These are phyloP conservation scores for Dusona sp. DNA, from an alignment of 2,888 invertebrate species.

Conservation along the genomic window DNA sequence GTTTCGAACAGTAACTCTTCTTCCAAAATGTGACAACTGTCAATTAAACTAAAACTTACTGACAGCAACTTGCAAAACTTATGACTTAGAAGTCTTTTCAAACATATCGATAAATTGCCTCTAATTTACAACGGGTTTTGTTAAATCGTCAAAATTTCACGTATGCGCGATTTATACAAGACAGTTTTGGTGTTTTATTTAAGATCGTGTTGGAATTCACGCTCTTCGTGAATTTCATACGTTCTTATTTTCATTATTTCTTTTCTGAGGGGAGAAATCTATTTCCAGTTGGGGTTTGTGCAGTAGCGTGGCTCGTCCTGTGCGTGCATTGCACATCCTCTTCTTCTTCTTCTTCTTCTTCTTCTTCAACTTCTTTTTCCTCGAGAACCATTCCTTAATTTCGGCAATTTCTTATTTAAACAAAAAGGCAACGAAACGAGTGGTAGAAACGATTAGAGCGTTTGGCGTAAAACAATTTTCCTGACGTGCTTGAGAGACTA, in stretches of 20 bases:
- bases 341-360: conserved; percentile 25
- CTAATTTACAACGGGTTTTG: background rate
- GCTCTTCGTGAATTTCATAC: conserved; percentile 46
- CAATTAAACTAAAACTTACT: background rate
- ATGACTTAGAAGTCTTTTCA: background rate
- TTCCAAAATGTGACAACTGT: background rate
- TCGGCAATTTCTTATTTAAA: conserved; percentile 32
- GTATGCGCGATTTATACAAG: background rate
- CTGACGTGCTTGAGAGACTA: background rate
- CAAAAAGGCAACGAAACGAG: conserved; percentile 15
- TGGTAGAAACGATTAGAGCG: conserved; percentile 28
- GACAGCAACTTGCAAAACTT: background rate
- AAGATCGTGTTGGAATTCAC: conserved; percentile 58
- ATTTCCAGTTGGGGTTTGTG: conserved; percentile 63
- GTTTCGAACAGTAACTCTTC: background rate
- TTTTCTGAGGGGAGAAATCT: conserved; percentile 63
- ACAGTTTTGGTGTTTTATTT: conserved; percentile 31
- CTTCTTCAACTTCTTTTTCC: conserved; percentile 35
- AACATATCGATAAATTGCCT: background rate
- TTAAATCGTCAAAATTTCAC: background rate
- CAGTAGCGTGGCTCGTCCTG: conserved; percentile 51
- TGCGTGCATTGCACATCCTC: conserved; percentile 33
- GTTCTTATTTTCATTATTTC: conserved; percentile 25
- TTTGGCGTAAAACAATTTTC: conserved; percentile 10
- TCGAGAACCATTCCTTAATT: conserved; percentile 13